phyloP scores from a whole-genome alignment of 2,113 vertebrate species.

The Rhipidura dahli region DNA sequence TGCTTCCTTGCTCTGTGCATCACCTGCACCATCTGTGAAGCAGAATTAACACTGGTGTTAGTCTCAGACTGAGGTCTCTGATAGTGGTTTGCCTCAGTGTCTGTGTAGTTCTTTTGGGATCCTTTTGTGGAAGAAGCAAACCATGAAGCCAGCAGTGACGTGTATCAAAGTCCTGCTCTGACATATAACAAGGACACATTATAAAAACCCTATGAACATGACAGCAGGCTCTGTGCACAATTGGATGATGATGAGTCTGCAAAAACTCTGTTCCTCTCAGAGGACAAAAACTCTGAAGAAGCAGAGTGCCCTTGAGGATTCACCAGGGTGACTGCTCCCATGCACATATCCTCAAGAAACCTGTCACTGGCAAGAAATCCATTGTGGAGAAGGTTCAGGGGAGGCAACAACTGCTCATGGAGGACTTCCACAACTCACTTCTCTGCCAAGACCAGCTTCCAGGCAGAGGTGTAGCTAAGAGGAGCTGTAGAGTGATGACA shows the following conservation, averaged over 20 bases:
- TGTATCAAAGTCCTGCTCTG: not conserved
- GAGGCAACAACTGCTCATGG: not conserved
- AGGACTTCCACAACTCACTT: not conserved
- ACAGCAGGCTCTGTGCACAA: not conserved
- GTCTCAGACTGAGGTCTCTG: not conserved
- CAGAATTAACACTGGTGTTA: not conserved
- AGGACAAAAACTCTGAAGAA: not conserved
- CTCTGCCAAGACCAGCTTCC: not conserved
- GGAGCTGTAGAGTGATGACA: not conserved
- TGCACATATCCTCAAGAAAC: not conserved
- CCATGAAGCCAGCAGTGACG: not conserved
- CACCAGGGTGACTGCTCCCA: not conserved
- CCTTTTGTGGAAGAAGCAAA: slow-evolving; percentile 31
- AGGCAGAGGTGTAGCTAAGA: not conserved
- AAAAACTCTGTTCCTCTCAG: not conserved
- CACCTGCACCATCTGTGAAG: not conserved
- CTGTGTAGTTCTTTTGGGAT: slow-evolving; percentile 41
- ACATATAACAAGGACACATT: accelerated
- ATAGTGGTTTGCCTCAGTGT: not conserved
- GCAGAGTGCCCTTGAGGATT: not conserved
- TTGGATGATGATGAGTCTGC: not conserved
- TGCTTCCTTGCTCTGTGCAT: not conserved
- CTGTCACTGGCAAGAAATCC: not conserved
- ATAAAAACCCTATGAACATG: not conserved
- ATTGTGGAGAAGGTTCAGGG: not conserved